Evolutionary conservation across 2,888 invertebrate genomes (phyloP).

Genomic region (Sepiola atlantica): DNA sequence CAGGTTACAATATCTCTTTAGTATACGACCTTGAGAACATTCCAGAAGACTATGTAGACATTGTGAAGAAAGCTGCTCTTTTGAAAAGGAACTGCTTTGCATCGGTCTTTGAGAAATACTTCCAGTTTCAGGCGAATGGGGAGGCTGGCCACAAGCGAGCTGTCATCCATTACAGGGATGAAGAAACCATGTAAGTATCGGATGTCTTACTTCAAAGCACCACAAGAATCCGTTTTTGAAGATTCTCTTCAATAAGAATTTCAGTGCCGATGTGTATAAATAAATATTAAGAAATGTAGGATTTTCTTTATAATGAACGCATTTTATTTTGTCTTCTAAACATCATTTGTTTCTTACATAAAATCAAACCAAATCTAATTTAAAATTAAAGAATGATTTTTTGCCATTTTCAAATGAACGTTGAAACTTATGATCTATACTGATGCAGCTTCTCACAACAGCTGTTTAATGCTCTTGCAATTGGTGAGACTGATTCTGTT

Average conservation of each 20-base stretch:
- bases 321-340: too few relatives aligned
- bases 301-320: too few relatives aligned
- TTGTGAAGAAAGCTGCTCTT: constrained; percentile 93
- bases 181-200: constrained; percentile 93
- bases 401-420: too few relatives aligned
- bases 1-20: constrained; percentile 95
- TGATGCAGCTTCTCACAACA: too few relatives aligned
- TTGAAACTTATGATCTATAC: too few relatives aligned
- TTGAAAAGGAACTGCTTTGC: constrained; percentile 99
- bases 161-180: constrained; percentile 97
- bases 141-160: constrained; percentile 93
- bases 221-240: not conserved
- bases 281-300: too few relatives aligned
- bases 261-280: not conserved
- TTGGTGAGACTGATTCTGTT: too few relatives aligned
- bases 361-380: too few relatives aligned
- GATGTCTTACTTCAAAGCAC: not conserved
- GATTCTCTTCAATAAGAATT: not conserved
- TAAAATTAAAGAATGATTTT: too few relatives aligned
- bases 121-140: constrained; percentile 95
- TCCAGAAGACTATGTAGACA: constrained; percentile 89
- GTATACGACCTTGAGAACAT: constrained; percentile 93
- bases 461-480: too few relatives aligned
- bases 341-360: too few relatives aligned
- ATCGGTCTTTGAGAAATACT: constrained; percentile 99